Evolutionary conservation across 2,113 vertebrate species (phyloP).

Genomic region (Mirza zaza): DNA sequence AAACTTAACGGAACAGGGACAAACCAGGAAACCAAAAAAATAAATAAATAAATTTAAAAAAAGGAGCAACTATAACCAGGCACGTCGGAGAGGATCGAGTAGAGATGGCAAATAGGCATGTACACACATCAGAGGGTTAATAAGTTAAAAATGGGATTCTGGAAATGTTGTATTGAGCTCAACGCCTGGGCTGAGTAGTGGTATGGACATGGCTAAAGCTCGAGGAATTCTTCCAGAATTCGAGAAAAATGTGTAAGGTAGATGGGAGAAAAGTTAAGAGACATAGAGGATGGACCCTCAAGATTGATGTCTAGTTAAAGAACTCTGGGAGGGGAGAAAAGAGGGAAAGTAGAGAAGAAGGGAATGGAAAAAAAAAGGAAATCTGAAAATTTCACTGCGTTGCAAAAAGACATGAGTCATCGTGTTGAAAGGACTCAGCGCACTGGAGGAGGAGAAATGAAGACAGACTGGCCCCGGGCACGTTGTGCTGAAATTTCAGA

Average conservation of each 20-base stretch:
- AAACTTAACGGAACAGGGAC: fast-evolving
- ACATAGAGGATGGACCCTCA: fast-evolving
- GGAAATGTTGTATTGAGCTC: fast-evolving
- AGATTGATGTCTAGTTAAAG: background rate
- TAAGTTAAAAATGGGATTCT: background rate
- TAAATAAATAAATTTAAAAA: too few species aligned
- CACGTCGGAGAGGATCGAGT: fast-evolving
- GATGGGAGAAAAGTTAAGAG: background rate
- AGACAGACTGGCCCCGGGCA: fast-evolving
- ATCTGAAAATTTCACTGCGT: background rate
- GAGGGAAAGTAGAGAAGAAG: background rate
- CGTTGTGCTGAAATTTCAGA: fast-evolving
- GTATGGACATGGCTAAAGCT: fast-evolving
- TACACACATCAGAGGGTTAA: fast-evolving
- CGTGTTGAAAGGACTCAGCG: fast-evolving
- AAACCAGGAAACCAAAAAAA: too few species aligned
- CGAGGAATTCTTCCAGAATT: background rate
- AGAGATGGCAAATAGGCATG: fast-evolving
- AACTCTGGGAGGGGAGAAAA: background rate
- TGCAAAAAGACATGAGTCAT: fast-evolving
- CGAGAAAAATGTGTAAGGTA: background rate
- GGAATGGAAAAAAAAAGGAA: background rate
- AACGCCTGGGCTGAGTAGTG: fast-evolving
- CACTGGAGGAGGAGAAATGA: fast-evolving
- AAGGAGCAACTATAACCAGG: too few species aligned